phyloP scores from a whole-genome alignment of 2,888 invertebrate genomes.

The Ganaspis brasiliensis region DNA sequence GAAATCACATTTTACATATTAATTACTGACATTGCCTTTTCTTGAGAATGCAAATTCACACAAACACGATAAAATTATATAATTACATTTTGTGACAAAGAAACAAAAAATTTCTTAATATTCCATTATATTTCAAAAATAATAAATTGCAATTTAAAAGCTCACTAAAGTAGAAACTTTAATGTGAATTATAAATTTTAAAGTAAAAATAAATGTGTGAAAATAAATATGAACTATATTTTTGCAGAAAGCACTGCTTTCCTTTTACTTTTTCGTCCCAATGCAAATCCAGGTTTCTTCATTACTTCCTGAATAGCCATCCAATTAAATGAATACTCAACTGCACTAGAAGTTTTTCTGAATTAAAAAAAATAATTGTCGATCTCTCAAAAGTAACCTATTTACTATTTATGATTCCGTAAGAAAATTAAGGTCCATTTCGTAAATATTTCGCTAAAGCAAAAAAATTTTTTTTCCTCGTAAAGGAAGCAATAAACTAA shows the following conservation, averaged over 20 bases:
- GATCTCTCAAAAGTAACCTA: not conserved
- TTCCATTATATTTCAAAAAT: too few relatives aligned
- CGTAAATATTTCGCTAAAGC: too few relatives aligned
- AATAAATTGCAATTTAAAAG: not conserved
- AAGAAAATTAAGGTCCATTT: too few relatives aligned
- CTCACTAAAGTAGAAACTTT: not conserved
- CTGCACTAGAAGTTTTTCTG: not conserved
- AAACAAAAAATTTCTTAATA: too few relatives aligned
- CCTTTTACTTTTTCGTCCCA: not conserved
- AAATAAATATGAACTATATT: constrained; percentile 7
- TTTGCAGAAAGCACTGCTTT: not conserved
- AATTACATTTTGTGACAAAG: too few relatives aligned
- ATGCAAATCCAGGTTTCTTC: not conserved
- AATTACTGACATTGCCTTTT: too few relatives aligned
- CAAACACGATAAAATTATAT: too few relatives aligned
- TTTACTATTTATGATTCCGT: not conserved
- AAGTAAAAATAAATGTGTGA: not conserved
- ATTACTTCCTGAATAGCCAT: constrained; percentile 22
- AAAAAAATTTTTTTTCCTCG: too few relatives aligned
- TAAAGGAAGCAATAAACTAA: too few relatives aligned
- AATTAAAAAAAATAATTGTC: not conserved
- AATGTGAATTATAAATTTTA: not conserved
- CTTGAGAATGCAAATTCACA: too few relatives aligned
- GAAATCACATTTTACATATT: not conserved
- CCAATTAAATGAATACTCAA: constrained; percentile 17